Percentiles rank a stretch among this genome's conserved stretches.
Conservation (phyloP, 2,888 invertebrate genomes). For the Sturmia bella region DNA sequence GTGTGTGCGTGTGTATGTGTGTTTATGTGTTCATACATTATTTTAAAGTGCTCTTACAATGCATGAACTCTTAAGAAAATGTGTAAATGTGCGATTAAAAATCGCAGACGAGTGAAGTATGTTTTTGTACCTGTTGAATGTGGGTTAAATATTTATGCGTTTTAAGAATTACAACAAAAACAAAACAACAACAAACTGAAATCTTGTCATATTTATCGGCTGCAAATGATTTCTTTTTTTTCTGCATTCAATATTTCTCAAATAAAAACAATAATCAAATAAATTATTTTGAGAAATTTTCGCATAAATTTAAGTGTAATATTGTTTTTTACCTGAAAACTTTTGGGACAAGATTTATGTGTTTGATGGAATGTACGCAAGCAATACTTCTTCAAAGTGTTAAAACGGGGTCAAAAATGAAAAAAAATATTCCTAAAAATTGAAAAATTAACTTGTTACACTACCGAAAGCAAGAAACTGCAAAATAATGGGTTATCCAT, state of each 20-base stretch:
- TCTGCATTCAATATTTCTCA: constrained; percentile 1
- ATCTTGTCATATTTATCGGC: constrained; percentile 30
- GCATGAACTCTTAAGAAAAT: constrained; percentile 9
- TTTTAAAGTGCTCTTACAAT: constrained; percentile 26
- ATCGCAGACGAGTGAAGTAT: constrained; percentile 54
- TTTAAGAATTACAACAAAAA: constrained; percentile 50
- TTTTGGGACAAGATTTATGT: too few relatives aligned
- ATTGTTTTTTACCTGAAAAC: neutral
- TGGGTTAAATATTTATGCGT: constrained; percentile 67
- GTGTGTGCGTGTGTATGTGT: neutral
- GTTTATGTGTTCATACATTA: constrained; percentile 13
- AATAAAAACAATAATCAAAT: constrained; percentile 16
- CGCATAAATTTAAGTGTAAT: neutral
- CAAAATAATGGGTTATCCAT: too few relatives aligned
- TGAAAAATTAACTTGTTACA: too few relatives aligned
- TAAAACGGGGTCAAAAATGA: too few relatives aligned
- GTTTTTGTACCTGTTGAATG: constrained; percentile 51
- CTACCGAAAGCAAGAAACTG: too few relatives aligned
- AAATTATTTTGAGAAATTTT: constrained; percentile 12
- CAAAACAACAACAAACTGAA: constrained; percentile 25
- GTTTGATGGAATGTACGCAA: too few relatives aligned
- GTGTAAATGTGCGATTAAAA: constrained; percentile 32
- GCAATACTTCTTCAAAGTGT: too few relatives aligned
- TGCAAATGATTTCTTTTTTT: neutral
- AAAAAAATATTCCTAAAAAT: too few relatives aligned